Evolutionary conservation across 2,797 vertebrate species (phyloP), one percentile per base, ranked within the genome.

Genomic region (Sorex maritimensis): DNA sequence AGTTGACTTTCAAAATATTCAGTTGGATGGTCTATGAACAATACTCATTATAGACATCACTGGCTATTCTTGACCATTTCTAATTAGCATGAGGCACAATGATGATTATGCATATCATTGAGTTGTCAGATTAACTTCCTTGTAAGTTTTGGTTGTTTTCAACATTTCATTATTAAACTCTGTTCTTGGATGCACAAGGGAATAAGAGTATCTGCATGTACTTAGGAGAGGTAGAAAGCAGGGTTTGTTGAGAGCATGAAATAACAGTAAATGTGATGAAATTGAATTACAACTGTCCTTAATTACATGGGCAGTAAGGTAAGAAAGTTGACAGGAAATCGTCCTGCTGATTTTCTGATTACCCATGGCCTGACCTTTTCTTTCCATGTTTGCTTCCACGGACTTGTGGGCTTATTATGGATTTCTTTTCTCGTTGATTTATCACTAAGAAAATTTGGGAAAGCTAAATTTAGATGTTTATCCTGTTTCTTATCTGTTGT

Each of bases 131-230:
- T 63, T 68, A 84, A 86, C 30, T 46, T 86, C 52, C 12, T 93
- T 72, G 30, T 84, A 89, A 67, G 24, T 68, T 61, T 86, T 71
- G 26, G 71, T 88, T 78, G 28, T 86, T 91, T 91, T 86, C 87
- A 84, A 38, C 67, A 71, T 96, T 95, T 84, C 61, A 46, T 89
- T 91, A 67, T 94, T 91, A 69, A 93, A 68, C 73, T 71, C 73
- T 90, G 44, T 91, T 88, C 74, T 74, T 89, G 14, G 17, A 49
- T 77, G 41, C 93, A 92, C 82, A 1, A 26, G 79, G 93, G 58
- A 69, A 84, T 92, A 55, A 14, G 17, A 52, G 90, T 65, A 61
- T 92, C 55, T 90, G 58, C 69, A 94, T 21, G 63, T 15, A 74
- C n/a, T 85, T 55, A 69, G 90, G 80, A 87, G 74, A 90, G 52